Evolutionary conservation across 2,888 invertebrate species (phyloP).

Genomic region (Lithosia quadra): DNA sequence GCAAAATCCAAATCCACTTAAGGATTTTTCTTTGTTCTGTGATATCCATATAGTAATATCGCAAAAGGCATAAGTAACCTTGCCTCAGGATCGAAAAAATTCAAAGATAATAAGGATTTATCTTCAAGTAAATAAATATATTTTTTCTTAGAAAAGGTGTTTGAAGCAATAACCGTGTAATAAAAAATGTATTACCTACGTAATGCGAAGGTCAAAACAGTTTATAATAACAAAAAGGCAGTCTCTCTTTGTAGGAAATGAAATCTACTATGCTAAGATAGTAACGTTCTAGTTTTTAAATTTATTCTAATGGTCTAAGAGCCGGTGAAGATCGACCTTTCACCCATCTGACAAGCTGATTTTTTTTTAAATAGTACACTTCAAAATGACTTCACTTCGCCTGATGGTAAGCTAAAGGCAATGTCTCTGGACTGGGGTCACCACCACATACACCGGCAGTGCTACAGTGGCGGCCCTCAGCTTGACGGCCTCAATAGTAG

Average conservation of each 20-base stretch:
- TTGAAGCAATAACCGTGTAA: constrained; percentile 1
- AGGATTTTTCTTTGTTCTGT: no score
- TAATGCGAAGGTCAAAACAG: background rate
- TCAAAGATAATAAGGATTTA: background rate
- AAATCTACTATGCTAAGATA: background rate
- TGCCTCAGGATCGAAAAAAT: background rate
- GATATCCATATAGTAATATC: background rate
- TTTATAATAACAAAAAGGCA: background rate
- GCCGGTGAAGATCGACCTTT: no score
- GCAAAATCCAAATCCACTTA: no score
- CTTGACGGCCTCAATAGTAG: no score
- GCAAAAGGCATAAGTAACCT: background rate
- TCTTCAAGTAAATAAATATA: background rate
- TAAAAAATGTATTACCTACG: background rate
- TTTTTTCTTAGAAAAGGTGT: background rate
- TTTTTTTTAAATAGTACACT: no score
- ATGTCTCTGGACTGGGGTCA: no score
- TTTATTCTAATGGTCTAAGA: constrained; percentile 8
- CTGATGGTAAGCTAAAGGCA: no score
- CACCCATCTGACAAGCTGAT: no score
- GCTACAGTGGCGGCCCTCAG: no score
- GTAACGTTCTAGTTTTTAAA: background rate
- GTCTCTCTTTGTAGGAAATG: background rate
- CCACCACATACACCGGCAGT: no score
- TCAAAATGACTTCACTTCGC: no score